A percentile compares a stretch with the other conserved stretches of the same genome.
These are phyloP conservation scores for Octomys mimax DNA, from an alignment of 2,797 vertebrate species.

Conservation along the genomic window DNA sequence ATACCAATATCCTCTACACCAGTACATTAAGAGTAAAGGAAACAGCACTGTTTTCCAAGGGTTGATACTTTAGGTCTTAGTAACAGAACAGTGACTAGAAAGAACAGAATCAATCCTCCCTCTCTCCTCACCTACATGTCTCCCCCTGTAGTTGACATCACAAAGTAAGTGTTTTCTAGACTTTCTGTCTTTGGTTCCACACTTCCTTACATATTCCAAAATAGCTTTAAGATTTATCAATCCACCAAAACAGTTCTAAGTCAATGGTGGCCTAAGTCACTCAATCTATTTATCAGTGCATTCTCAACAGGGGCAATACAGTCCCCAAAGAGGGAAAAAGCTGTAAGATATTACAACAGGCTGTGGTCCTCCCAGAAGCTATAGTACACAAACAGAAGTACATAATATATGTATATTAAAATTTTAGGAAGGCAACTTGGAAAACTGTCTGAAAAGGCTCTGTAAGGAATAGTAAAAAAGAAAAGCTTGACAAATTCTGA, in stretches of 20 bases:
- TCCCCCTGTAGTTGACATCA: neutral
- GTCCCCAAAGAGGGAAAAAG: neutral
- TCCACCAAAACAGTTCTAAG: slow-evolving; percentile 10
- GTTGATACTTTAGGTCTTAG: neutral
- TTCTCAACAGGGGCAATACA: neutral
- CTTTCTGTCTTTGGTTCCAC: neutral
- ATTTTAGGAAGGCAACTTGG: neutral
- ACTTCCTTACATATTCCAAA: neutral
- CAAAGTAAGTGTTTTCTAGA: neutral
- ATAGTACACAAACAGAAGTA: neutral
- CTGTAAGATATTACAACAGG: slow-evolving; percentile 19
- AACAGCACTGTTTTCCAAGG: slow-evolving; percentile 51
- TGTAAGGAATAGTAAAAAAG: neutral
- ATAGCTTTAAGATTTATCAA: neutral
- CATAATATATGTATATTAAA: neutral
- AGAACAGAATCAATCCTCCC: neutral
- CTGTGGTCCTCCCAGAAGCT: slow-evolving; percentile 10
- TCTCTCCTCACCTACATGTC: neutral
- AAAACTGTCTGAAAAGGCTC: neutral
- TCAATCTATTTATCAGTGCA: slow-evolving; percentile 2
- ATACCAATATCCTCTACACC: neutral
- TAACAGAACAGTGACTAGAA: slow-evolving; percentile 27
- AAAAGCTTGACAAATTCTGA: neutral
- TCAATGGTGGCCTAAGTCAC: neutral
- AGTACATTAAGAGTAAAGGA: slow-evolving; percentile 59